Evolutionary conservation across 2,797 vertebrate genomes (phyloP).

Genomic region (Apodemus agrarius): DNA sequence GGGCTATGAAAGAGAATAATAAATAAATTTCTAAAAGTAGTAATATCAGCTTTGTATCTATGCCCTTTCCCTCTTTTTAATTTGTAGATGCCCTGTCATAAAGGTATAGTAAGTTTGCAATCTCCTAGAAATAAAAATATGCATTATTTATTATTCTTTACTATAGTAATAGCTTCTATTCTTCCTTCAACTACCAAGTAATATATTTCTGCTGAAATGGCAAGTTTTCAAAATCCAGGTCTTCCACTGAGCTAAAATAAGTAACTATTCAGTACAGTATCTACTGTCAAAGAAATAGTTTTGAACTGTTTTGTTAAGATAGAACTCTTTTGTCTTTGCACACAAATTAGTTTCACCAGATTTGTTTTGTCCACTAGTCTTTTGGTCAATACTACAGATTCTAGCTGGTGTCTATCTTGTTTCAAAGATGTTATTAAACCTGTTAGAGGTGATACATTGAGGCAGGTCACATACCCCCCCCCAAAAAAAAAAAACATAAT

Average conservation of each 20-base stretch:
- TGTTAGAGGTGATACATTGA: not conserved
- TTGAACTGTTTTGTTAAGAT: constrained; percentile 32
- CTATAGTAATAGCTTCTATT: not conserved
- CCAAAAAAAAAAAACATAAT: not conserved
- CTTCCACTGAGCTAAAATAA: constrained; percentile 52
- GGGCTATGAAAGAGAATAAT: not conserved
- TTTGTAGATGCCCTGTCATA: not conserved
- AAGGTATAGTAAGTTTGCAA: not conserved
- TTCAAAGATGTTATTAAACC: constrained; percentile 46
- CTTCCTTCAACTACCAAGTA: not conserved
- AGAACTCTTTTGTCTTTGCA: constrained; percentile 15
- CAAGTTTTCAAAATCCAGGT: constrained; percentile 46
- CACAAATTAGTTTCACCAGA: constrained; percentile 1
- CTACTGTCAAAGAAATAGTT: constrained; percentile 32
- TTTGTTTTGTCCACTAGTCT: constrained; percentile 48
- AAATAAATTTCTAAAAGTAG: not conserved
- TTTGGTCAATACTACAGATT: constrained; percentile 25
- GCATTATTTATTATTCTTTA: constrained; percentile 45
- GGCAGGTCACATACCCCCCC: not conserved
- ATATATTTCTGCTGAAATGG: constrained; percentile 43
- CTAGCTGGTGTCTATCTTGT: not conserved
- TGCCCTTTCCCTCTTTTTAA: not conserved
- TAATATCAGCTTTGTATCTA: not conserved
- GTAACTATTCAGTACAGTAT: constrained; percentile 39
- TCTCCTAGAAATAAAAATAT: constrained; percentile 22